phyloP scores from a whole-genome alignment of 2,113 vertebrate species.

The Phalacrocorax aristotelis region DNA sequence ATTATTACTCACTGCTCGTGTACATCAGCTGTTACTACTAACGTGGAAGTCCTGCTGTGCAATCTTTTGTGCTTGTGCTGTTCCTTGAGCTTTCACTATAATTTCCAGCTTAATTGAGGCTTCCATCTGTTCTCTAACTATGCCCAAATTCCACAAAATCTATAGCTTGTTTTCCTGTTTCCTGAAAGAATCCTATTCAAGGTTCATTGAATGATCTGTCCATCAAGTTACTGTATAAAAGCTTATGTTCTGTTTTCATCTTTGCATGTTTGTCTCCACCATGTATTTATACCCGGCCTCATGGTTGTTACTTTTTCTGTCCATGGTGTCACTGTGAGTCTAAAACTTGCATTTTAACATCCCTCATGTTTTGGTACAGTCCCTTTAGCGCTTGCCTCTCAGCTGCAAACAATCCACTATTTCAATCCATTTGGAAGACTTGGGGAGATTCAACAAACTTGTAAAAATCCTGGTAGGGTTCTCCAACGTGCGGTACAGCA shows the following conservation, averaged over 20 bases:
- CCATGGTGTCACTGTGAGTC: rapidly evolving
- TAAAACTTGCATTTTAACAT: background rate
- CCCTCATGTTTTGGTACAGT: background rate
- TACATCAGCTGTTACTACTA: background rate
- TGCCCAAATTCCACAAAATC: background rate
- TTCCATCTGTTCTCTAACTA: background rate
- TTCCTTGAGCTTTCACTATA: background rate
- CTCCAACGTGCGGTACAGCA: background rate
- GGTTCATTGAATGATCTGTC: background rate
- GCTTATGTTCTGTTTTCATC: background rate
- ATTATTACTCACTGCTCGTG: background rate
- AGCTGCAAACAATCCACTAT: background rate
- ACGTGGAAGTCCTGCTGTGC: background rate
- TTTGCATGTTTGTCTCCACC: background rate
- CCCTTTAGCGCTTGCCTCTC: background rate
- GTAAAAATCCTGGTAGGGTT: background rate
- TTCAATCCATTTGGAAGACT: background rate
- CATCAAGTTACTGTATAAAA: background rate
- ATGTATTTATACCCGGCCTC: background rate
- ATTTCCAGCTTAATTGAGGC: background rate
- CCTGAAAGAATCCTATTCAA: background rate
- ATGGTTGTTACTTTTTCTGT: background rate
- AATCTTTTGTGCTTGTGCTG: background rate
- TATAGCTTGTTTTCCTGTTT: background rate
- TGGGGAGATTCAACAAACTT: background rate